Base-by-base conservation (phyloP, 2,888 invertebrate species). In the Dinocampus coccinellae region DNA sequence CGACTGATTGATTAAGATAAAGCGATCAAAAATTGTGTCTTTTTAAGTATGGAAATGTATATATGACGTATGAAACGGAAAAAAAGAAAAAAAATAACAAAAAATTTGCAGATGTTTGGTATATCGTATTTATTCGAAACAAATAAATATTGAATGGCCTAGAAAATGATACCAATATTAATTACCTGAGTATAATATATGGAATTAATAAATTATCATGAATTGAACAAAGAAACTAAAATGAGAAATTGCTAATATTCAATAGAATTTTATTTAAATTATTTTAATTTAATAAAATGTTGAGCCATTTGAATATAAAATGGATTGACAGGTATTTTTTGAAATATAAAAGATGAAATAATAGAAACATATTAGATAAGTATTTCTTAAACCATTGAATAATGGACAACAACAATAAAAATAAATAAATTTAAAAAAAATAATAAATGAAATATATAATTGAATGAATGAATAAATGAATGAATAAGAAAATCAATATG, bases 301-400 rank as follows among this genome's bases (percentile, higher is more conserved):
- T 58, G 11, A 61, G n/a, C 39, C 24, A 26, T 13, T 62, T 55
- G 24, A 16, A 55, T 39, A 36, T 11, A 20, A 53, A 39, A 62
- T 55, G 53, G 24, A 62, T 69, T 79, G 79, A 73, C 77, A 76
- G 36, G 67, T 77, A 77, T 81, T 83, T 79, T 58, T 47, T 16
- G 47, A 47, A 47, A 47, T 47, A 47, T 47, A 16, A 6, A 69
- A 70, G 77, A 82, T 85, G 85, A 85, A 85, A 85, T 85, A 84
- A 85, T 84, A 85, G 85, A 85, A 85, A 85, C 85, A 85, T 85
- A 85, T 79, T 85, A 85, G 82, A 76, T 85, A 85, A 85, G 85
- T 77, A 77, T 63, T 62, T 62, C 69, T 47, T n/a, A 16, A 65
- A 60, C 61, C 67, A 42, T 65, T 65, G 39, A n/a, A n/a, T n/a